Evolutionary conservation across 1,140 invertebrate species (phyloP).

Genomic region (Trichoplusia ni): DNA sequence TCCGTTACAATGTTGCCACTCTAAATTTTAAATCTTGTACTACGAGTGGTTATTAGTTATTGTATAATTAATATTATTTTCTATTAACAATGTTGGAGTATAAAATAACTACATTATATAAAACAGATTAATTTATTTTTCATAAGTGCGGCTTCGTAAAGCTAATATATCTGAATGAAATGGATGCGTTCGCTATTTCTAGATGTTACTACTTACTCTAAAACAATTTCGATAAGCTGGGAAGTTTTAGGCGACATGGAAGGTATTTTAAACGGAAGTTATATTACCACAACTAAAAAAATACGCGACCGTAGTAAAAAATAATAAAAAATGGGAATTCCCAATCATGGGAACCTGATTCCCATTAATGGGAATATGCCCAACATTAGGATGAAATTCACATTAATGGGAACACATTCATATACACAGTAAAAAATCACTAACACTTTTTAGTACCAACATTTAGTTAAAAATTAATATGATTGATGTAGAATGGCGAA

Average conservation of each 20-base stretch:
- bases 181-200: background rate
- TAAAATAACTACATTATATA: constrained; percentile 23
- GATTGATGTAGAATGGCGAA: constrained; percentile 6
- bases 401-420: too few species aligned
- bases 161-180: background rate
- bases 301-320: background rate
- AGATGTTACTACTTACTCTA: background rate
- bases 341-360: background rate
- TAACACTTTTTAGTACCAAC: background rate
- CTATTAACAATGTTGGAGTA: too few species aligned
- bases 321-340: background rate
- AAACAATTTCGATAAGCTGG: too few species aligned
- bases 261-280: background rate
- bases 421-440: background rate
- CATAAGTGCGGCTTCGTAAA: background rate
- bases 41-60: too few species aligned
- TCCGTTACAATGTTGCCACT: too few species aligned
- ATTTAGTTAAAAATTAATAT: background rate
- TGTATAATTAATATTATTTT: too few species aligned
- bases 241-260: too few species aligned
- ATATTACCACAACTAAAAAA: background rate
- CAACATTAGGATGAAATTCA: too few species aligned
- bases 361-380: background rate
- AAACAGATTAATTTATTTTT: background rate
- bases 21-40: too few species aligned